Evolutionary conservation across 2,888 invertebrate species (phyloP).

Genomic region (Hemistola chrysoprasaria): DNA sequence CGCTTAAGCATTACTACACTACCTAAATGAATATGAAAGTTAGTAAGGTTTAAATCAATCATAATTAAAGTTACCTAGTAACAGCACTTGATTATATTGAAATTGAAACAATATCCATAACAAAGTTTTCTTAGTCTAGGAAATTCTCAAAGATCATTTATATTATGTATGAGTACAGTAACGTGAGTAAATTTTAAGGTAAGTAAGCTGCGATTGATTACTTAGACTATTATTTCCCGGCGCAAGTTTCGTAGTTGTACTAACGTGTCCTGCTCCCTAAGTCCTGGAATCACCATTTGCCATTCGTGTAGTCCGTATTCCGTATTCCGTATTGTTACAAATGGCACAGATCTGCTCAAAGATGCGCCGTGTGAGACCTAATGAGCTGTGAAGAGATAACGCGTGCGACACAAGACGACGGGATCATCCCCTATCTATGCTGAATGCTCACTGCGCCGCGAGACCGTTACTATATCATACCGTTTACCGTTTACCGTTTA

Average conservation of each 20-base stretch:
- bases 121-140: too few relatives aligned
- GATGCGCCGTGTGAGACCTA: slow-evolving; percentile 67
- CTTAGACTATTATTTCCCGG: slow-evolving; percentile 46
- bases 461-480: slow-evolving; percentile 43
- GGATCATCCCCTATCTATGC: slow-evolving; percentile 69
- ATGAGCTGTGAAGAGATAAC: slow-evolving; percentile 84
- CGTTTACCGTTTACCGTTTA: too few relatives aligned
- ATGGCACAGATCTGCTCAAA: slow-evolving; percentile 64
- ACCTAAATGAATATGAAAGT: too few relatives aligned
- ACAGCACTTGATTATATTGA: too few relatives aligned
- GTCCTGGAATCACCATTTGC: slow-evolving; percentile 70
- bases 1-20: too few relatives aligned
- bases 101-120: too few relatives aligned
- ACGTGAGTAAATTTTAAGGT: background rate
- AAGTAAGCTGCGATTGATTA: too few relatives aligned
- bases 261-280: slow-evolving; percentile 65
- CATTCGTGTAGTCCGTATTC: slow-evolving; percentile 58
- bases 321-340: slow-evolving; percentile 78
- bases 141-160: background rate
- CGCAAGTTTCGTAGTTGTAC: slow-evolving; percentile 47
- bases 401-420: slow-evolving; percentile 63
- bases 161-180: too few relatives aligned
- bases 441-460: slow-evolving; percentile 57
- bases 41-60: too few relatives aligned
- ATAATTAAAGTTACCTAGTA: too few relatives aligned